A percentile compares a stretch with the other conserved stretches of the same genome.
Evolutionary conservation across 2,113 vertebrate genomes (phyloP).

Genomic region (Miniopterus natalensis): DNA sequence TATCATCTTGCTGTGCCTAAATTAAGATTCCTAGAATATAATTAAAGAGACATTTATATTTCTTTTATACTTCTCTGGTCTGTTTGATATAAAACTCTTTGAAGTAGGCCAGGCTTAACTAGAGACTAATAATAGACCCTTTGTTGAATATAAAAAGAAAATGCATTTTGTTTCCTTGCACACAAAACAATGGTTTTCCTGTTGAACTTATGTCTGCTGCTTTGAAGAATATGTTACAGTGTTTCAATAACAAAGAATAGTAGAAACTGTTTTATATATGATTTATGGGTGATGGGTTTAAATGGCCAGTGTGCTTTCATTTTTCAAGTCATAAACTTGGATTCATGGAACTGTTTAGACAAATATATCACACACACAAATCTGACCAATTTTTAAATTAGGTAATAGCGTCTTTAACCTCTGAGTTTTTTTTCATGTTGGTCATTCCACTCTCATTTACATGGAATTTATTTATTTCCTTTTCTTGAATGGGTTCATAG

Average conservation of each 20-base stretch:
- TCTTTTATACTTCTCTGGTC: conserved; percentile 22
- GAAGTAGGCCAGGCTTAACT: conserved; percentile 29
- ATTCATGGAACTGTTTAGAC: background rate
- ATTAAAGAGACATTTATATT: conserved; percentile 49
- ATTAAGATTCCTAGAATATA: conserved; percentile 53
- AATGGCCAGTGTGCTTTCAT: background rate
- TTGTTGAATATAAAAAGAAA: conserved; percentile 79
- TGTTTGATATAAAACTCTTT: conserved; percentile 66
- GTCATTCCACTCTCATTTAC: background rate
- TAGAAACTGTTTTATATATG: conserved; percentile 2
- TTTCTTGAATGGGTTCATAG: background rate
- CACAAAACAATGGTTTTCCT: conserved; percentile 84
- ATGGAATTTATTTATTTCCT: background rate
- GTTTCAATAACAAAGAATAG: conserved; percentile 51
- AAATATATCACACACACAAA: background rate
- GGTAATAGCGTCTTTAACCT: conserved; percentile 2
- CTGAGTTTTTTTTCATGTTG: background rate
- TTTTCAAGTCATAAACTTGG: conserved; percentile 18
- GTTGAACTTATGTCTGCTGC: conserved; percentile 79
- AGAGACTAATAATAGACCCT: conserved; percentile 76
- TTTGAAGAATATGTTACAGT: conserved; percentile 61
- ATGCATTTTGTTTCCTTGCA: conserved; percentile 70
- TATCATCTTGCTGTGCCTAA: background rate
- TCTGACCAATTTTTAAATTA: conserved; percentile 21
- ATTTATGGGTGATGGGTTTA: conserved; percentile 40